Percentiles rank a stretch among this genome's conserved stretches.
Evolutionary conservation across 2,113 vertebrate genomes (phyloP).

Genomic region (Rafetus swinhoei): DNA sequence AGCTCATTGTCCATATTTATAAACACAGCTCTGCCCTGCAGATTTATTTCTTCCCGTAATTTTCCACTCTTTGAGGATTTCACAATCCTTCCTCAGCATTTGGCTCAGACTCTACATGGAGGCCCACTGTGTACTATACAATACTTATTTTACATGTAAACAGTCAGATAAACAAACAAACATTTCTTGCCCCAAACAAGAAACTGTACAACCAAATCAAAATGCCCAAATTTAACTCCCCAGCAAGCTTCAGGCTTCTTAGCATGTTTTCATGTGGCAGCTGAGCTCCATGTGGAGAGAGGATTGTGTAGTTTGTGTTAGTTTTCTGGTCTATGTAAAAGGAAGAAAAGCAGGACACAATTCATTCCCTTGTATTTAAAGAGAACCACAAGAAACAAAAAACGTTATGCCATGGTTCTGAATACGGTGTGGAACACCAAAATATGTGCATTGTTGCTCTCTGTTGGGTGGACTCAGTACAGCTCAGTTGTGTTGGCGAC

Average conservation of each 20-base stretch:
- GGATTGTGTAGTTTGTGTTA: background rate
- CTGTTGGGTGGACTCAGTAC: background rate
- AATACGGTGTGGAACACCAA: background rate
- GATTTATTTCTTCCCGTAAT: background rate
- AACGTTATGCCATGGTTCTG: background rate
- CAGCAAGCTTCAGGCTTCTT: background rate
- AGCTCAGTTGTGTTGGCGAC: background rate
- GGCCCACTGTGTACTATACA: background rate
- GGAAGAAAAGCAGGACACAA: background rate
- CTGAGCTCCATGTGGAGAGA: background rate
- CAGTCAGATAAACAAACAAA: background rate
- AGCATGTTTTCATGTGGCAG: background rate
- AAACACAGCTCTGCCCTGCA: background rate
- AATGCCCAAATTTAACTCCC: background rate
- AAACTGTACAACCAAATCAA: background rate
- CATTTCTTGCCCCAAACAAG: background rate
- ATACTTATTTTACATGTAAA: background rate
- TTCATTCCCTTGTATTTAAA: background rate
- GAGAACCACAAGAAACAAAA: background rate
- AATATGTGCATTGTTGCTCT: background rate
- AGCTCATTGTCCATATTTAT: background rate
- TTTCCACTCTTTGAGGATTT: background rate
- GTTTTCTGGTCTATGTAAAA: background rate
- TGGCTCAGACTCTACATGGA: background rate
- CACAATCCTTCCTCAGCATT: background rate